phyloP scores from a whole-genome alignment of 2,888 invertebrate species.

The Sphaeridia pumilis region DNA sequence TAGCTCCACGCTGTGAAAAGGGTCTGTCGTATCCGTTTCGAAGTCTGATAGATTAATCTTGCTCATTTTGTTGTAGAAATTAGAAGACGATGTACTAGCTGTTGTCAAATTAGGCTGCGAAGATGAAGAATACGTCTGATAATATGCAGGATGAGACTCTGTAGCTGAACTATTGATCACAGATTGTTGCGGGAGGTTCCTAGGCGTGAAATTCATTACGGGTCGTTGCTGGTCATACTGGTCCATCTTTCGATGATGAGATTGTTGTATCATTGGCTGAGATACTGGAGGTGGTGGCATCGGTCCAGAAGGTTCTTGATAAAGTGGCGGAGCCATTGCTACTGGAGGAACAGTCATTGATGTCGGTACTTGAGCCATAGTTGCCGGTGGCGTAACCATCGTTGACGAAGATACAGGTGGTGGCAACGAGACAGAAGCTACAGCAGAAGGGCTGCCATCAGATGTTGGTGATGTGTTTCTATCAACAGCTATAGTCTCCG shows the following conservation, averaged over 20 bases:
- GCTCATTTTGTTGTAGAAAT: background rate
- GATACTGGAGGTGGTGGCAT: background rate
- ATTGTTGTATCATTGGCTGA: background rate
- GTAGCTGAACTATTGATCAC: conserved; percentile 8
- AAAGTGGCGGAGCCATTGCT: background rate
- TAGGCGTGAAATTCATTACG: background rate
- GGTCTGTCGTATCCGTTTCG: conserved; percentile 81
- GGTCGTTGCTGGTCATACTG: background rate
- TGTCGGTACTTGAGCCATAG: background rate
- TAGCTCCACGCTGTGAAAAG: conserved; percentile 84
- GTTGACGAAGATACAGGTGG: background rate
- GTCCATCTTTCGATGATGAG: background rate
- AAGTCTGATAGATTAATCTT: conserved; percentile 56
- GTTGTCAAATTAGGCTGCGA: conserved; percentile 1
- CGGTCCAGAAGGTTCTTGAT: background rate
- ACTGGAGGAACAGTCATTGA: background rate
- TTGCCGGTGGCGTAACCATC: background rate
- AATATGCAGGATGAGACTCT: conserved; percentile 5
- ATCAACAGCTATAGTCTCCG: background rate
- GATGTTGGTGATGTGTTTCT: background rate
- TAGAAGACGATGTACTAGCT: background rate
- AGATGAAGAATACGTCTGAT: conserved; percentile 1
- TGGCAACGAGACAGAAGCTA: background rate
- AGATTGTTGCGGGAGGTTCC: background rate
- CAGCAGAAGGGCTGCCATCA: background rate